Conservation (phyloP, 64 coral and sea anemone species). For the Platygyra sinensis region DNA sequence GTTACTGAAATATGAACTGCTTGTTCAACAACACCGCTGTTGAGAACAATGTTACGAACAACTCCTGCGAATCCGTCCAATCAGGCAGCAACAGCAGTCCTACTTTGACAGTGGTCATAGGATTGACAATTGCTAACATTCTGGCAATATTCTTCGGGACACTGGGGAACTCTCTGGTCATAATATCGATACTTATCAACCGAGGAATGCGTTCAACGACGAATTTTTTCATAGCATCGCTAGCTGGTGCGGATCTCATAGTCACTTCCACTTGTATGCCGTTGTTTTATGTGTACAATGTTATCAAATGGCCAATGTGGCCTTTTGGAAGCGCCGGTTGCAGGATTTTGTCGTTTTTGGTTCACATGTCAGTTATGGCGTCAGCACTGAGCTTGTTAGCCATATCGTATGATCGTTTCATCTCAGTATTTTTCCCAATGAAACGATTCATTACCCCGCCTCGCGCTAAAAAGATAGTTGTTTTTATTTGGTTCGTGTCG, state of each 20-base stretch:
- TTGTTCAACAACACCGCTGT: not conserved
- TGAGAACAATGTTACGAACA: not conserved
- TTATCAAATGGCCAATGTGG: conserved; percentile 76
- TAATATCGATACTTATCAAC: conserved; percentile 77
- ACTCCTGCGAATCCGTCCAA: not conserved
- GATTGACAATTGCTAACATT: conserved; percentile 58
- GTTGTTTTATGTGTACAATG: conserved; percentile 79
- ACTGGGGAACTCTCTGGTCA: conserved; percentile 67
- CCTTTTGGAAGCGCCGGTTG: conserved; percentile 66
- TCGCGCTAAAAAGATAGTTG: conserved; percentile 61
- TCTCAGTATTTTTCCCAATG: conserved; percentile 74
- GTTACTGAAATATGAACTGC: conserved; percentile 2
- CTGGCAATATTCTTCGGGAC: conserved; percentile 60
- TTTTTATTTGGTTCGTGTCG: conserved; percentile 75
- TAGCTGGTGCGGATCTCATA: conserved; percentile 72
- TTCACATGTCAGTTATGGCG: conserved; percentile 86
- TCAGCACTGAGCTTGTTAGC: conserved; percentile 74
- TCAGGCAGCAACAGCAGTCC: not conserved
- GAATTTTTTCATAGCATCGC: conserved; percentile 79
- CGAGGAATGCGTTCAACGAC: conserved; percentile 77
- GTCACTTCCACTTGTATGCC: conserved; percentile 78
- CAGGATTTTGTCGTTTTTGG: conserved; percentile 63
- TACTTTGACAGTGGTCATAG: conserved; percentile 25
- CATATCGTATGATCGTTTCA: conserved; percentile 81
- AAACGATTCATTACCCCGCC: conserved; percentile 55